These are phyloP conservation scores for Spodoptera frugiperda DNA, from an alignment of 1,140 invertebrate species.

Conservation along the genomic window DNA sequence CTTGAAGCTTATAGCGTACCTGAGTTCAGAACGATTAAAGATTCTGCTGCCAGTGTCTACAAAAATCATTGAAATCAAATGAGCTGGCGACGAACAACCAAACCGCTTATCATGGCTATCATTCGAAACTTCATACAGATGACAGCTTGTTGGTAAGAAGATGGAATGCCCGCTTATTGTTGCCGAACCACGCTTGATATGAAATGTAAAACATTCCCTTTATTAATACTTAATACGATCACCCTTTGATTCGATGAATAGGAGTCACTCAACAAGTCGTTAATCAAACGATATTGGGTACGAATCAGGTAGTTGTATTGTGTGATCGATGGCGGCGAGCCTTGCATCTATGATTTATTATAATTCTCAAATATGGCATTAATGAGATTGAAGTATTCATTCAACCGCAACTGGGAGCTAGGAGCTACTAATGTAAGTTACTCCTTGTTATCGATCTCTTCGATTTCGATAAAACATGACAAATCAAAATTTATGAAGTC, in stretches of 20 bases:
- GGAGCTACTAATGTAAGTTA: conserved; percentile 59
- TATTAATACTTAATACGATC: conserved; percentile 81
- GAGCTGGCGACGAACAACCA: conserved; percentile 40
- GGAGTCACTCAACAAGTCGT: conserved; percentile 84
- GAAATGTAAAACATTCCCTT: conserved; percentile 77
- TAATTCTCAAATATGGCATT: conserved; percentile 78
- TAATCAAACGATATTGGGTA: conserved; percentile 83
- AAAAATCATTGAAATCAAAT: conserved; percentile 32
- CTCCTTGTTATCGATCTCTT: conserved; percentile 32
- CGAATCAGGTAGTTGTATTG: conserved; percentile 83
- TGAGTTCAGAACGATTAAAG: not conserved
- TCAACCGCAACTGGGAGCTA: conserved; percentile 56
- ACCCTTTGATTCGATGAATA: conserved; percentile 82
- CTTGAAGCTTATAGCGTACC: not conserved
- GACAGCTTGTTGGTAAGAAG: conserved; percentile 53
- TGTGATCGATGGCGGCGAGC: conserved; percentile 72
- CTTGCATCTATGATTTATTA: conserved; percentile 78
- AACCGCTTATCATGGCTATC: conserved; percentile 53
- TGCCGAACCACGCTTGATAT: conserved; percentile 60
- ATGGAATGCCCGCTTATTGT: conserved; percentile 51
- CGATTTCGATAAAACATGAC: conserved; percentile 32
- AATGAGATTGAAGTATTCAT: conserved; percentile 61
- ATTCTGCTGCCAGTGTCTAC: not conserved
- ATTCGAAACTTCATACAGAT: conserved; percentile 42
- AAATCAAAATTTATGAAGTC: conserved; percentile 29